These are phyloP conservation scores for Vulpes vulpes DNA, from an alignment of 2,113 vertebrate genomes.

Conservation along the genomic window DNA sequence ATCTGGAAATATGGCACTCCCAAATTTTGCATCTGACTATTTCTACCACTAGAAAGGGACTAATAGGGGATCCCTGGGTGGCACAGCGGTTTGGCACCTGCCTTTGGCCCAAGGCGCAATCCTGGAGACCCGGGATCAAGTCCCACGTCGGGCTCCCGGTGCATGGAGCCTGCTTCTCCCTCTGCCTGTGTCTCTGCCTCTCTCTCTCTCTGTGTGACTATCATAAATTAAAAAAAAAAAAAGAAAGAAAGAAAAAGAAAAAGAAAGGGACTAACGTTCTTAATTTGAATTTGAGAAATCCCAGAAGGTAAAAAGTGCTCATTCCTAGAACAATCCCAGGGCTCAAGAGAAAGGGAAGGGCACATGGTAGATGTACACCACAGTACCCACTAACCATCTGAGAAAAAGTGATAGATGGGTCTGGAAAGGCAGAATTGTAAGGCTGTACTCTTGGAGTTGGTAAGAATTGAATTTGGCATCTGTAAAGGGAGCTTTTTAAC, in stretches of 20 bases:
- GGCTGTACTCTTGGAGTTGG: neutral
- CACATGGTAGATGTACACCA: neutral
- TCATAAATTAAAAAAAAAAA: too few relatives aligned
- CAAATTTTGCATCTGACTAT: neutral
- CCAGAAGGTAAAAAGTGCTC: neutral
- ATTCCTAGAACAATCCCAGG: neutral
- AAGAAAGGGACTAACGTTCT: neutral
- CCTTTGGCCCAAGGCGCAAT: too few relatives aligned
- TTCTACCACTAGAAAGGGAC: neutral
- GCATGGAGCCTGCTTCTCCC: too few relatives aligned
- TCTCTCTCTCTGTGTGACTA: too few relatives aligned
- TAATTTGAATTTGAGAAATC: slow-evolving; percentile 21
- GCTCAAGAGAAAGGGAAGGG: neutral
- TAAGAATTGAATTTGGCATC: neutral
- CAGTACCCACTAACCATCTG: neutral
- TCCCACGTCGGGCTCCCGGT: too few relatives aligned
- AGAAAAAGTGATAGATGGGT: neutral
- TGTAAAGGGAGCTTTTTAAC: neutral
- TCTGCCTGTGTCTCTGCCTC: too few relatives aligned
- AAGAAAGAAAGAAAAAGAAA: too few relatives aligned
- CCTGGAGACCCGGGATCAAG: too few relatives aligned
- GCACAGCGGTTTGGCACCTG: too few relatives aligned
- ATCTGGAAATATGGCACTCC: neutral
- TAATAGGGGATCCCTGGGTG: neutral
- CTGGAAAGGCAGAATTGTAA: neutral